phyloP scores from a whole-genome alignment of 2,797 vertebrate genomes.

The Oreochromis mossambicus region DNA sequence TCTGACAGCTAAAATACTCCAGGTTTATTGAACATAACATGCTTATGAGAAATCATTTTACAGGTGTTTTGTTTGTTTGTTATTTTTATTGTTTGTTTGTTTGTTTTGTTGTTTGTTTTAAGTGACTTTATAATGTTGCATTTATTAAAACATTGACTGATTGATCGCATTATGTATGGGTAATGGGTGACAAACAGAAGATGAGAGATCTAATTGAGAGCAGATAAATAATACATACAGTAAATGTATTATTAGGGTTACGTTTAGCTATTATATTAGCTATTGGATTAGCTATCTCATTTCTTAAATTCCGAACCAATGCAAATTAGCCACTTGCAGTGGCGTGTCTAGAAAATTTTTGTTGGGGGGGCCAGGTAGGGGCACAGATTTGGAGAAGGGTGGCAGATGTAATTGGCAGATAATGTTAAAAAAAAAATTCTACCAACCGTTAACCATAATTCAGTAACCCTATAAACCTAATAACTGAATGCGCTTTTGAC shows the following conservation, averaged over 20 bases:
- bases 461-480: no score
- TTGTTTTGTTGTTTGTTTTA: background rate
- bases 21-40: background rate
- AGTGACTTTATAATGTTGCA: background rate
- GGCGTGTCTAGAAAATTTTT: no score
- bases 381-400: no score
- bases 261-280: background rate
- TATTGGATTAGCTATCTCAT: background rate
- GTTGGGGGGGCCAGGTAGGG: no score
- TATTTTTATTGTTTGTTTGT: background rate
- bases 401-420: no score
- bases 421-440: no score
- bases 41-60: background rate
- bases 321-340: background rate
- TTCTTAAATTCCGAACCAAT: background rate
- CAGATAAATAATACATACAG: background rate
- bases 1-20: background rate
- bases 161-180: no score
- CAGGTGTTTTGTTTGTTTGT: background rate
- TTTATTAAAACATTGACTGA: no score
- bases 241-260: background rate
- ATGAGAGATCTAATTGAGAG: background rate
- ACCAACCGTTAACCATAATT: no score
- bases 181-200: background rate
- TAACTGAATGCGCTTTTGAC: no score